phyloP scores from a whole-genome alignment of 1,140 invertebrate species.

The Mactra quadrangularis region DNA sequence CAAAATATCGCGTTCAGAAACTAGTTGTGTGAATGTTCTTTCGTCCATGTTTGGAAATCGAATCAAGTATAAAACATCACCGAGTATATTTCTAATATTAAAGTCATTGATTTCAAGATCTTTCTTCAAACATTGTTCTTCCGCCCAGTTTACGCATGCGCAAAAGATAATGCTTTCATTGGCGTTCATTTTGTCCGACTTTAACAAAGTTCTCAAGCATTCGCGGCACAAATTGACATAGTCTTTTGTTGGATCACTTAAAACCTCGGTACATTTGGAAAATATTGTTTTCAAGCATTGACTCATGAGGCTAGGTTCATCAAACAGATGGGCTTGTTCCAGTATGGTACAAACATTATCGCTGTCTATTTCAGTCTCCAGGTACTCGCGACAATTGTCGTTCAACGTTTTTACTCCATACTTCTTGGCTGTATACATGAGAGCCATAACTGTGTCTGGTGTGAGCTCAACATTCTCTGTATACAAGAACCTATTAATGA shows the following conservation, averaged over 20 bases:
- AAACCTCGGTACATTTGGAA: conserved; percentile 13
- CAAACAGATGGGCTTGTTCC: conserved; percentile 64
- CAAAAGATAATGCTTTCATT: conserved; percentile 48
- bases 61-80: conserved; percentile 50
- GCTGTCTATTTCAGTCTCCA: conserved; percentile 89
- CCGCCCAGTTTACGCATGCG: conserved; percentile 55
- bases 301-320: conserved; percentile 46
- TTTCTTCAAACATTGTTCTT: conserved; percentile 44
- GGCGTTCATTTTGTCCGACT: conserved; percentile 51
- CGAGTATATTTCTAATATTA: conserved; percentile 49
- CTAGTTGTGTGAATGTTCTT: conserved; percentile 22
- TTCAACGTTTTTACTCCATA: conserved; percentile 91
- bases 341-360: conserved; percentile 88
- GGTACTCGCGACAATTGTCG: conserved; percentile 91
- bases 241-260: conserved; percentile 25
- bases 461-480: conserved; percentile 83
- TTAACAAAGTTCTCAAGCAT: conserved; percentile 49
- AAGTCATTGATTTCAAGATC: conserved; percentile 16
- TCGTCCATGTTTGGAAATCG: conserved; percentile 63
- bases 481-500: conserved; percentile 61
- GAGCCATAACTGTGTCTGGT: conserved; percentile 92
- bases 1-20: conserved; percentile 39
- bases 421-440: conserved; percentile 92
- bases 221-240: conserved; percentile 44
- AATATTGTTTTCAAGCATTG: conserved; percentile 51